Percentiles rank a stretch among this genome's conserved stretches.
Evolutionary conservation across 2,888 invertebrate genomes (phyloP).

Genomic region (Lordiphosa fenestrarum): DNA sequence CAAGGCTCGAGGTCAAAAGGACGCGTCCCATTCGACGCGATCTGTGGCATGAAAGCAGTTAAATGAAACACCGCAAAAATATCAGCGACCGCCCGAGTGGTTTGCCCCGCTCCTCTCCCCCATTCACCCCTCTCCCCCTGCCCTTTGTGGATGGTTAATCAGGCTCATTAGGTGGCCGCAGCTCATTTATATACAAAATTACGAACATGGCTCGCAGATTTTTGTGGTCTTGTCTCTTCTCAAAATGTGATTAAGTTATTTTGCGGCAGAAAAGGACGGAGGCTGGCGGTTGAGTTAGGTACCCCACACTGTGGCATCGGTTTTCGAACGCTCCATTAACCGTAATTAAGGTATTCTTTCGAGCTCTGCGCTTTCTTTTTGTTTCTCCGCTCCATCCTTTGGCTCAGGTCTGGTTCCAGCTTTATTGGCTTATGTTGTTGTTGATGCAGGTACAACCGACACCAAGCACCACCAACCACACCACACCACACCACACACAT

Average conservation of each 20-base stretch:
- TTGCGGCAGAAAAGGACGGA: constrained; percentile 50
- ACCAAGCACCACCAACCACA: constrained; percentile 19
- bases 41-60: constrained; percentile 73
- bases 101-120: constrained; percentile 2
- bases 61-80: constrained; percentile 70
- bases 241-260: constrained; percentile 76
- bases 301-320: constrained; percentile 23
- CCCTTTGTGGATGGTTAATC: constrained; percentile 67
- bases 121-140: constrained; percentile 11
- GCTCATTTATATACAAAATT: constrained; percentile 76
- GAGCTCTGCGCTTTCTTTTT: constrained; percentile 64
- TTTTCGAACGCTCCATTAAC: constrained; percentile 77
- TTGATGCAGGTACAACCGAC: constrained; percentile 47
- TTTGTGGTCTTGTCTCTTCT: constrained; percentile 61
- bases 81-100: constrained; percentile 50
- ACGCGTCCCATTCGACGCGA: constrained; percentile 77
- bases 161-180: constrained; percentile 79
- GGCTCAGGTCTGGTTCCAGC: constrained; percentile 34
- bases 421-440: constrained; percentile 73
- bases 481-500: constrained; percentile 39
- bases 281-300: constrained; percentile 4
- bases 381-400: constrained; percentile 32
- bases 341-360: constrained; percentile 77
- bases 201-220: constrained; percentile 76
- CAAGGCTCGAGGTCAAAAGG: constrained; percentile 75